Evolutionary conservation across 2,113 vertebrate species (phyloP).

Genomic region (Eudyptes chrysolophus): DNA sequence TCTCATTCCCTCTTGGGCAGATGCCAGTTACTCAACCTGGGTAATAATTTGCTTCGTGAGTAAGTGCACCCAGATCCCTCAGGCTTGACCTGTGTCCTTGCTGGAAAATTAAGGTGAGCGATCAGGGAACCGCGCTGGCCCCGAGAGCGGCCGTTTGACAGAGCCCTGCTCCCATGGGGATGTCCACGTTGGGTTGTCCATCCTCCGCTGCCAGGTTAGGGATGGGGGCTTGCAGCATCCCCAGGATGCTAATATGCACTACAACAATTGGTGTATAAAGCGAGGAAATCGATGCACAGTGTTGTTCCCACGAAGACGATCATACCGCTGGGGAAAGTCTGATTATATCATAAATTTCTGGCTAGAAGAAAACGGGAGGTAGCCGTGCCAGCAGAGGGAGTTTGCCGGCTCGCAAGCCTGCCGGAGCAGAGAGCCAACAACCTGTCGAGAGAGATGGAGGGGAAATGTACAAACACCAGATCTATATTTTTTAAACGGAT

Average conservation of each 20-base stretch:
- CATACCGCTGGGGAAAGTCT: background rate
- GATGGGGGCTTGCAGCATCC: background rate
- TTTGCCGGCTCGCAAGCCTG: background rate
- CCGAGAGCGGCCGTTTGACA: rapidly evolving
- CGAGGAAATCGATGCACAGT: background rate
- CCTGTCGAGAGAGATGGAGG: background rate
- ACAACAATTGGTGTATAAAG: background rate
- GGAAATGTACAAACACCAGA: background rate
- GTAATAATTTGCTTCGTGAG: background rate
- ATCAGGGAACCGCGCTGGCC: background rate
- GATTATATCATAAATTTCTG: background rate
- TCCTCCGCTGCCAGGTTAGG: background rate
- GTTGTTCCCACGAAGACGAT: background rate
- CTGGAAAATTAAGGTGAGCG: background rate
- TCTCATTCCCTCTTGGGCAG: background rate
- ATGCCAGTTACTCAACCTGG: background rate
- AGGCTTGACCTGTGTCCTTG: background rate
- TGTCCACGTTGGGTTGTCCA: rapidly evolving
- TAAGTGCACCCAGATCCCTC: background rate
- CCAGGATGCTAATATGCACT: background rate
- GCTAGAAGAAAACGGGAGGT: background rate
- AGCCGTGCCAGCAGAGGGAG: background rate
- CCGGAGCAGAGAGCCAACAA: background rate
- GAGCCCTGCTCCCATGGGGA: background rate
- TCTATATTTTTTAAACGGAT: background rate